Evolutionary conservation across 2,113 vertebrate species (phyloP).

Genomic region (Ageneiosus marmoratus): DNA sequence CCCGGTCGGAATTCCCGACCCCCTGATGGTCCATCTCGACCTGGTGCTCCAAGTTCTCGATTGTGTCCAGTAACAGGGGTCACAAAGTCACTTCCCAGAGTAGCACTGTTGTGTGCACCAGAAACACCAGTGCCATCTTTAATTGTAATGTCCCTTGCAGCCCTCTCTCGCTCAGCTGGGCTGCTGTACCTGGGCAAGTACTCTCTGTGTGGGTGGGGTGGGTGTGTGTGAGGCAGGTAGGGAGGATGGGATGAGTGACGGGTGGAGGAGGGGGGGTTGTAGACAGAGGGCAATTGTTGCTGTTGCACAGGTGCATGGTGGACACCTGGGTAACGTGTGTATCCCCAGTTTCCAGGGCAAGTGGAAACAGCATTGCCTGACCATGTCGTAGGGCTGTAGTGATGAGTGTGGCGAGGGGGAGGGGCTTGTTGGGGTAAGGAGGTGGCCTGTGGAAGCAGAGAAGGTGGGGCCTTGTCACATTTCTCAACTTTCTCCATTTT

Average conservation of each 20-base stretch:
- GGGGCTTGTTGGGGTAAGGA: slow-evolving; percentile 65
- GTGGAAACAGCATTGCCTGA: slow-evolving; percentile 70
- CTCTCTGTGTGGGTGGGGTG: slow-evolving; percentile 72
- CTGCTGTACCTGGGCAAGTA: slow-evolving; percentile 76
- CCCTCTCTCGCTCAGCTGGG: slow-evolving; percentile 69
- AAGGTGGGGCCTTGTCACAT: slow-evolving; percentile 74
- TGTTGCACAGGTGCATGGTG: slow-evolving; percentile 77
- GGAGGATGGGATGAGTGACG: slow-evolving; percentile 74
- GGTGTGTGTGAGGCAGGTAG: slow-evolving; percentile 74
- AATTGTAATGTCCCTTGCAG: slow-evolving; percentile 70
- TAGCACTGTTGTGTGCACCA: slow-evolving; percentile 58
- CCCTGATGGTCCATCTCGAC: slow-evolving; percentile 68
- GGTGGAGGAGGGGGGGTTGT: slow-evolving; percentile 74
- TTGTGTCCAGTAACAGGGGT: slow-evolving; percentile 65
- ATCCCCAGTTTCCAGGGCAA: slow-evolving; percentile 76
- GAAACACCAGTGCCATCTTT: slow-evolving; percentile 55
- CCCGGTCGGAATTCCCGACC: slow-evolving; percentile 72
- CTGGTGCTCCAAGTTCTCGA: slow-evolving; percentile 66
- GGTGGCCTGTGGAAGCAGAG: slow-evolving; percentile 70
- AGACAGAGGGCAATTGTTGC: slow-evolving; percentile 79
- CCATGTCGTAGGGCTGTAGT: slow-evolving; percentile 75
- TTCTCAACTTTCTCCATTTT: slow-evolving; percentile 82
- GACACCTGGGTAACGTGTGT: slow-evolving; percentile 75
- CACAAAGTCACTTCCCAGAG: slow-evolving; percentile 69
- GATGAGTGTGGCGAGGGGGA: slow-evolving; percentile 70